phyloP scores from a whole-genome alignment of 53 echinoderm and acorn worm genomes.

The Patiria pectinifera region DNA sequence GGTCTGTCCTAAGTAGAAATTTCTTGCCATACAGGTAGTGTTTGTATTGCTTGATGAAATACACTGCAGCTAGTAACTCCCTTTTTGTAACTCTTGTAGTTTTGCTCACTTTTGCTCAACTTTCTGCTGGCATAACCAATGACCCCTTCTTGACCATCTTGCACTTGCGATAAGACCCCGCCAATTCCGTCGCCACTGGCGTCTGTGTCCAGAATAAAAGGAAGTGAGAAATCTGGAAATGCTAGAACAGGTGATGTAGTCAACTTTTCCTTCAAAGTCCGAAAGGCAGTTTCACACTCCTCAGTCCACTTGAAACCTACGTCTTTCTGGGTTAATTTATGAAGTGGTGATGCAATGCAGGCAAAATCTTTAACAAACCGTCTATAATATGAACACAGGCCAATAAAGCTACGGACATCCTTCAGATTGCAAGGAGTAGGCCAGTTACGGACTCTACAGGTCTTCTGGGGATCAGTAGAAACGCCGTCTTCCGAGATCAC shows the following conservation, averaged over 20 bases:
- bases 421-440: no score
- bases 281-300: constrained; percentile 42
- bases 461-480: constrained; percentile 28
- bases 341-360: constrained; percentile 22
- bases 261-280: constrained; percentile 7
- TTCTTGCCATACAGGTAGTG: constrained; percentile 66
- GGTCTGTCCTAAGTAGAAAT: constrained; percentile 43
- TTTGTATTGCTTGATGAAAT: constrained; percentile 40
- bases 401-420: not conserved
- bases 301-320: constrained; percentile 26
- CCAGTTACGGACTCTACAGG: constrained; percentile 21
- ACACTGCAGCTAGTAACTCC: constrained; percentile 36
- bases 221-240: constrained; percentile 35
- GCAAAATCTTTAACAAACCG: constrained; percentile 22
- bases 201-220: constrained; percentile 40
- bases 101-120: constrained; percentile 41
- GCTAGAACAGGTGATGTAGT: constrained; percentile 26
- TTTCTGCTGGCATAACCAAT: constrained; percentile 39
- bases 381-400: constrained; percentile 24
- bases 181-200: constrained; percentile 42
- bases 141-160: constrained; percentile 24
- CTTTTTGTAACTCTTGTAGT: constrained; percentile 47
- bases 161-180: constrained; percentile 33
- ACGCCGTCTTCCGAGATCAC: constrained; percentile 49
- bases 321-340: constrained; percentile 40